phyloP scores from a whole-genome alignment of 2,888 invertebrate species.

The Polymixis lichenea region DNA sequence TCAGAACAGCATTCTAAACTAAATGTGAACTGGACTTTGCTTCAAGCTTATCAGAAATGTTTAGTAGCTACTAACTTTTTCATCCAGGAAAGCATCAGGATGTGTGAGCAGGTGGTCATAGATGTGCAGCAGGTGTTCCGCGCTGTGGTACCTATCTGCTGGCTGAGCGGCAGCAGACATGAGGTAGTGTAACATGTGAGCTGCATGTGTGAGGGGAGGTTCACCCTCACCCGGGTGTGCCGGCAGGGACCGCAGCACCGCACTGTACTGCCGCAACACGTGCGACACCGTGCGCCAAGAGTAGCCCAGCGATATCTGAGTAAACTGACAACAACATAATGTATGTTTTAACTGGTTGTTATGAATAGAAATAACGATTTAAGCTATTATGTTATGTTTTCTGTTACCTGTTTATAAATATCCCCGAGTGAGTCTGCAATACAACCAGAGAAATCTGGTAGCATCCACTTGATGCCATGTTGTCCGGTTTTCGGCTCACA shows the following conservation, averaged over 20 bases:
- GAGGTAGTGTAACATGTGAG: constrained; percentile 90
- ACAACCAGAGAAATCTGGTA: constrained; percentile 94
- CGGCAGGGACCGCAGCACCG: constrained; percentile 87
- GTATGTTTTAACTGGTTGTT: background rate
- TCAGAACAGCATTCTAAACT: background rate
- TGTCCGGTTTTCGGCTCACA: constrained; percentile 87
- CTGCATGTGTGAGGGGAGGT: constrained; percentile 90
- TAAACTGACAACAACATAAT: constrained; percentile 76
- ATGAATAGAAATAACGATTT: accelerated
- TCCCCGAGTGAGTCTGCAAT: constrained; percentile 91
- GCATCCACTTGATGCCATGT: constrained; percentile 93
- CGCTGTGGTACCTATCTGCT: constrained; percentile 88
- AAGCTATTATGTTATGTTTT: background rate
- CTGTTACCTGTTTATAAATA: constrained; percentile 91
- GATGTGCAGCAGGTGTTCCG: constrained; percentile 92
- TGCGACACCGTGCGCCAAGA: constrained; percentile 90
- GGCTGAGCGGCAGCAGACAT: constrained; percentile 80
- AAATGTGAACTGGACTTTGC: background rate
- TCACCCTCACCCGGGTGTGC: constrained; percentile 92
- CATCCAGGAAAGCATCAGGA: constrained; percentile 93
- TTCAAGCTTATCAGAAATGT: background rate
- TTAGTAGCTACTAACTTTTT: constrained; percentile 90
- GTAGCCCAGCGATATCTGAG: constrained; percentile 91
- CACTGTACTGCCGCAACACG: constrained; percentile 90
- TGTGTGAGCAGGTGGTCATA: constrained; percentile 83